phyloP scores from a whole-genome alignment of 1,140 invertebrate genomes.

The Pogonomyrmex barbatus region DNA sequence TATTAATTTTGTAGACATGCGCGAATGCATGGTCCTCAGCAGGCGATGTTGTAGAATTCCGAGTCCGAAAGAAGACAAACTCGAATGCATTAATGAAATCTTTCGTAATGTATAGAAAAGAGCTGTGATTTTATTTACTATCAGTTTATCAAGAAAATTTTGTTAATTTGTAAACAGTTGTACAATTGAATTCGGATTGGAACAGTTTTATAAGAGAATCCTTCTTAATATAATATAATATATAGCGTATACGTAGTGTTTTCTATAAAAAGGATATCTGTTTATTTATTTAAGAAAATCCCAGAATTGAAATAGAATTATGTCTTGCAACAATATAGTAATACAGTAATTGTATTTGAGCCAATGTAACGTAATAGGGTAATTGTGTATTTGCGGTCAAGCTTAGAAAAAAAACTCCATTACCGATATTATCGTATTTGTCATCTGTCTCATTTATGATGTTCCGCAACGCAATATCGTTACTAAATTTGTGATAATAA shows the following conservation, averaged over 20 bases:
- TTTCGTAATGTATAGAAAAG: background rate
- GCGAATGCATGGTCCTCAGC: slow-evolving; percentile 5
- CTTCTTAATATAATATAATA: slow-evolving; percentile 18
- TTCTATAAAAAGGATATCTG: background rate
- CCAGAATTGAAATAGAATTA: background rate
- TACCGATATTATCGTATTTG: background rate
- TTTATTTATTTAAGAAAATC: slow-evolving; percentile 13
- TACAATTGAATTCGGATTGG: slow-evolving; percentile 33
- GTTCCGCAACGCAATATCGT: background rate
- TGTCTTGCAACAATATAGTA: background rate
- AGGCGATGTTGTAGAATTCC: background rate
- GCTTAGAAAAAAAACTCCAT: background rate
- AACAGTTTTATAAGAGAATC: background rate
- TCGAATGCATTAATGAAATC: slow-evolving; percentile 19
- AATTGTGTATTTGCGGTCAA: background rate
- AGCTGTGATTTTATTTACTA: slow-evolving; percentile 9
- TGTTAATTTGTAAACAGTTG: background rate
- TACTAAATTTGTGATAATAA: background rate
- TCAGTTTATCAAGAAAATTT: background rate
- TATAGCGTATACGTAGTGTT: background rate
- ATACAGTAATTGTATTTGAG: background rate
- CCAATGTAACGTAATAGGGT: background rate
- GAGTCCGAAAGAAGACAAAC: slow-evolving; percentile 41
- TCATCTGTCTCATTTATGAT: background rate
- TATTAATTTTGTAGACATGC: background rate